Evolutionary conservation across 2,888 invertebrate species (phyloP).

Genomic region (Tachina fera): DNA sequence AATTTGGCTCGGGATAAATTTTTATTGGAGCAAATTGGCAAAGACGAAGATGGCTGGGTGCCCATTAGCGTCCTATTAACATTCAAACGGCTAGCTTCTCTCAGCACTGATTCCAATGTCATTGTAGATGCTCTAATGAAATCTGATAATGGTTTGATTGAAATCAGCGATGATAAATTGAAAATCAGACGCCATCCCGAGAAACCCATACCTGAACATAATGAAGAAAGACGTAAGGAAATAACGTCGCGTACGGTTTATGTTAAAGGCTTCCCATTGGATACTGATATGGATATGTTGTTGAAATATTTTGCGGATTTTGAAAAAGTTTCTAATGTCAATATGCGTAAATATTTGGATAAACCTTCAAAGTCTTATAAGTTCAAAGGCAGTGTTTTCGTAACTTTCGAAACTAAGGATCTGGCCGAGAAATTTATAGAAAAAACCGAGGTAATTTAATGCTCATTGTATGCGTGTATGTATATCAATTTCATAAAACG

Average conservation of each 20-base stretch:
- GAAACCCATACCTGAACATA: constrained; percentile 89
- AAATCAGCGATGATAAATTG: constrained; percentile 85
- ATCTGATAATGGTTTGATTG: constrained; percentile 88
- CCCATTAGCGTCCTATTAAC: constrained; percentile 91
- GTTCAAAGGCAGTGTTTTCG: constrained; percentile 97
- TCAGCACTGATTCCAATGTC: constrained; percentile 87
- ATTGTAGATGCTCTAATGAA: constrained; percentile 90
- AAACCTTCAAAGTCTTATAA: constrained; percentile 86
- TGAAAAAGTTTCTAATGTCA: constrained; percentile 88
- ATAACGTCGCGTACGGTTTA: constrained; percentile 91
- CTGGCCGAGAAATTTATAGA: constrained; percentile 91
- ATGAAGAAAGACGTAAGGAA: constrained; percentile 92
- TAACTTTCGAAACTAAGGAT: constrained; percentile 92
- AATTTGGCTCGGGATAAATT: constrained; percentile 97
- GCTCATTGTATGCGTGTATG: background rate
- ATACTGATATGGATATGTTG: constrained; percentile 87
- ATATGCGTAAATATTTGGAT: constrained; percentile 86
- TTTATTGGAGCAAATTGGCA: constrained; percentile 91
- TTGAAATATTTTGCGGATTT: constrained; percentile 88
- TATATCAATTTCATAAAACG: background rate
- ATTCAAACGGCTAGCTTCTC: constrained; percentile 92
- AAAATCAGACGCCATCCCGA: constrained; percentile 88
- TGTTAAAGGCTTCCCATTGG: constrained; percentile 92
- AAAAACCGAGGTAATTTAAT: constrained; percentile 84
- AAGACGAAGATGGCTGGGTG: constrained; percentile 97